Evolutionary conservation across 2,888 invertebrate genomes (phyloP).

Genomic region (Zygogramma bicolorata): DNA sequence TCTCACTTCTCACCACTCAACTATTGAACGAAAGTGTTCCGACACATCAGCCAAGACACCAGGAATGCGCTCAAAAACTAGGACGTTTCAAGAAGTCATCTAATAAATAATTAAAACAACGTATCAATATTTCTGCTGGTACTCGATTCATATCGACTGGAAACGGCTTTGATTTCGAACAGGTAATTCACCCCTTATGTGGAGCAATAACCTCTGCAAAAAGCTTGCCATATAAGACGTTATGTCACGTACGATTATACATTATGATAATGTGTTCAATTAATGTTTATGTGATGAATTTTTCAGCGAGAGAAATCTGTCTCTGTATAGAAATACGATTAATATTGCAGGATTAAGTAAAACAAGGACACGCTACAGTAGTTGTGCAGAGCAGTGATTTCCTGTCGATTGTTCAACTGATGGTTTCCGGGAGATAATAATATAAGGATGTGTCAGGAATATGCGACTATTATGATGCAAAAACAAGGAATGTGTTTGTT

Average conservation of each 20-base stretch:
- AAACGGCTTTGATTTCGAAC: background rate
- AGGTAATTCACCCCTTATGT: constrained; percentile 9
- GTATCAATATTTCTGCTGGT: constrained; percentile 5
- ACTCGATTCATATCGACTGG: background rate
- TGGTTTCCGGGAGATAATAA: background rate
- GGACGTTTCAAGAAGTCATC: background rate
- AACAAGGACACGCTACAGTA: background rate
- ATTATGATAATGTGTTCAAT: constrained; percentile 15
- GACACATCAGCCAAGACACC: background rate
- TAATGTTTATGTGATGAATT: background rate
- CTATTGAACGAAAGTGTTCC: background rate
- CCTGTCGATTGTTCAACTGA: constrained; percentile 4
- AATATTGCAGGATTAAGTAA: constrained; percentile 2
- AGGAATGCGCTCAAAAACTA: background rate
- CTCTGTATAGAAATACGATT: background rate
- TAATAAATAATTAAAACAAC: background rate
- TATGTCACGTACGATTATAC: constrained; percentile 13
- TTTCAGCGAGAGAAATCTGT: constrained; percentile 5
- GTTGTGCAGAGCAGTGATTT: background rate
- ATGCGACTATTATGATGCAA: background rate
- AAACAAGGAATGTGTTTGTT: background rate
- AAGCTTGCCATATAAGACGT: constrained; percentile 6
- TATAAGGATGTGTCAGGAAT: background rate
- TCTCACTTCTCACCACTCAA: background rate
- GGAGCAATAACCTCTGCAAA: constrained; percentile 19